Conservation (phyloP, 1,140 invertebrate genomes). For the Nasonia giraulti region DNA sequence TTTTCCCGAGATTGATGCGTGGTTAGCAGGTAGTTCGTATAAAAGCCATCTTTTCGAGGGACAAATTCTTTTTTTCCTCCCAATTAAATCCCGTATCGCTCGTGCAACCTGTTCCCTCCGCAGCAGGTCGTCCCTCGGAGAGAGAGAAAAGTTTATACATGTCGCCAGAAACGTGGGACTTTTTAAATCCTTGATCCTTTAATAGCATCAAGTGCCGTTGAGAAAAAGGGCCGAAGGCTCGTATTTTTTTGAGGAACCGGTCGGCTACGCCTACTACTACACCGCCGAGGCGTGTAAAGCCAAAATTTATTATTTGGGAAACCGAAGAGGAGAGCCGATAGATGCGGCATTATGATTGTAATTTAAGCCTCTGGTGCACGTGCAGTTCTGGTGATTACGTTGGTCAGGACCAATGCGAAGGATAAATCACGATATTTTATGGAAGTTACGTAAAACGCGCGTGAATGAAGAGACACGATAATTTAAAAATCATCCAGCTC, state of each 20-base stretch:
- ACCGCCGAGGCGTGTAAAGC: neutral
- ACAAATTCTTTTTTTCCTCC: constrained; percentile 30
- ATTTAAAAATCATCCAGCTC: neutral
- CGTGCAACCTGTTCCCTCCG: constrained; percentile 17
- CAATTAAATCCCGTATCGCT: constrained; percentile 20
- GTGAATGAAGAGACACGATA: neutral
- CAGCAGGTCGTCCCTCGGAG: neutral
- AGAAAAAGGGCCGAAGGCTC: neutral
- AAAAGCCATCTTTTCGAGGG: neutral
- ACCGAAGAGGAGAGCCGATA: neutral
- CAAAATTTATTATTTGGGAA: constrained; percentile 46
- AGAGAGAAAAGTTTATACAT: neutral
- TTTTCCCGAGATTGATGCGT: neutral
- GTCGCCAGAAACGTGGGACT: constrained; percentile 34
- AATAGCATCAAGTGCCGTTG: constrained; percentile 28
- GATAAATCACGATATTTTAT: constrained; percentile 5
- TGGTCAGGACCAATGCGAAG: neutral
- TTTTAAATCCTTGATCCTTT: constrained; percentile 32
- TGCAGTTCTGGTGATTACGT: neutral
- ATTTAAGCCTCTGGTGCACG: neutral
- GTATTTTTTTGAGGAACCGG: constrained; percentile 37
- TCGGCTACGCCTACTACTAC: neutral
- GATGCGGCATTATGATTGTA: constrained; percentile 31
- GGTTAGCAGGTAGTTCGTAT: neutral
- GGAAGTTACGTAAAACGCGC: neutral